These are phyloP conservation scores for Scytalopus superciliaris DNA, from an alignment of 2,113 vertebrate species.

Conservation along the genomic window DNA sequence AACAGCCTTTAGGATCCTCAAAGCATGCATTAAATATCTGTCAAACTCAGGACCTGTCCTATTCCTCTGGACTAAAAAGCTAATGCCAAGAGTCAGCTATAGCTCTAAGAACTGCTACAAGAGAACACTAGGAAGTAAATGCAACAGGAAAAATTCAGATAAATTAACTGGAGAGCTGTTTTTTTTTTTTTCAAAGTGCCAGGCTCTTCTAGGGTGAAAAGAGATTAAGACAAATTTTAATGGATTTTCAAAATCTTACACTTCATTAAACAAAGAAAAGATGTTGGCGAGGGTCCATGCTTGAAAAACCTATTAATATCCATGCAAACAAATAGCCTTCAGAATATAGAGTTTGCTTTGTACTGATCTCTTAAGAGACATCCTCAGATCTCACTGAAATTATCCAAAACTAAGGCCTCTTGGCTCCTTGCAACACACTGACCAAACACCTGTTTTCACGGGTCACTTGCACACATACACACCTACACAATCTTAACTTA, in stretches of 20 bases:
- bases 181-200: background rate
- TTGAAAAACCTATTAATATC: background rate
- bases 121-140: background rate
- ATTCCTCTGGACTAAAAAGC: background rate
- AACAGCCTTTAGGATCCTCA: background rate
- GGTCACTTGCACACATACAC: background rate
- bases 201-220: background rate
- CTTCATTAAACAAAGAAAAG: background rate
- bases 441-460: background rate
- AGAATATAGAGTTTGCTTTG: background rate
- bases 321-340: background rate
- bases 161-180: background rate
- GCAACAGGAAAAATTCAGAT: background rate
- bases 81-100: background rate
- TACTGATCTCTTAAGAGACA: background rate
- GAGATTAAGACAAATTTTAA: background rate
- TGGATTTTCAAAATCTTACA: background rate
- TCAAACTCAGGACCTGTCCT: background rate
- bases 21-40: background rate
- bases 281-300: background rate
- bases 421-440: background rate
- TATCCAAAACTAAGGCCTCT: background rate
- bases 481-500: background rate
- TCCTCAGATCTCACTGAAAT: background rate
- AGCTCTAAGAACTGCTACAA: background rate